A percentile compares a stretch with the other conserved stretches of the same genome.
These are phyloP conservation scores for Spea bombifrons DNA, from an alignment of 2,113 vertebrate species.

Conservation along the genomic window DNA sequence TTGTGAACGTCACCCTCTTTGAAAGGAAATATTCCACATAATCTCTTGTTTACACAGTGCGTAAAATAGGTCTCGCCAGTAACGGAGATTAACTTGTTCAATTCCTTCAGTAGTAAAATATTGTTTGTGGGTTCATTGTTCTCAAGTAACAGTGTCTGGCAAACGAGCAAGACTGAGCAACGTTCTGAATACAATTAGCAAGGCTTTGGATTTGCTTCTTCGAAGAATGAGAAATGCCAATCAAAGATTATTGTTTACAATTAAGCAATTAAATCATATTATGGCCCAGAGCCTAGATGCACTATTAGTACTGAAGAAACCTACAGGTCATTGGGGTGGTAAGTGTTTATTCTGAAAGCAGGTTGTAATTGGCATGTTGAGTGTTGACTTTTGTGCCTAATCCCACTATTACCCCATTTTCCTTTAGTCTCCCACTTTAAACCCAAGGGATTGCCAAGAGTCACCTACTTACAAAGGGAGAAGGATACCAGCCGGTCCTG, in stretches of 20 bases:
- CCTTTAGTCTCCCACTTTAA: too few species aligned
- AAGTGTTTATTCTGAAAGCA: too few species aligned
- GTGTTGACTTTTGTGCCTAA: too few species aligned
- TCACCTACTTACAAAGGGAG: too few species aligned
- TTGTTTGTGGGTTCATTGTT: neutral
- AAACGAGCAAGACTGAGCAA: neutral
- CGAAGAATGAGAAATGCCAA: neutral
- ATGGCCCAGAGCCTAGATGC: neutral
- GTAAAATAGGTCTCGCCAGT: neutral
- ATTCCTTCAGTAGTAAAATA: neutral
- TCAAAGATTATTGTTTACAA: neutral
- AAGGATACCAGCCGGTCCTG: too few species aligned
- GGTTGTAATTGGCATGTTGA: too few species aligned
- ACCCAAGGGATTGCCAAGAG: too few species aligned
- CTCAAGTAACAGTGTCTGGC: neutral
- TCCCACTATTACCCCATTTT: too few species aligned
- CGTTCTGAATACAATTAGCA: conserved; percentile 1
- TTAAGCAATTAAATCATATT: conserved; percentile 1
- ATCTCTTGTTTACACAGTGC: neutral
- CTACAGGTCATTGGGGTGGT: neutral
- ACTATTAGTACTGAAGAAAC: neutral
- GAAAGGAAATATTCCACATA: neutral
- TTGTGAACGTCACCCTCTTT: too few species aligned
- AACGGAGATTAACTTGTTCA: neutral
- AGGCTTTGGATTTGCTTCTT: neutral